phyloP scores from a whole-genome alignment of 1,140 invertebrate genomes.

The Sitodiplosis mosellana region DNA sequence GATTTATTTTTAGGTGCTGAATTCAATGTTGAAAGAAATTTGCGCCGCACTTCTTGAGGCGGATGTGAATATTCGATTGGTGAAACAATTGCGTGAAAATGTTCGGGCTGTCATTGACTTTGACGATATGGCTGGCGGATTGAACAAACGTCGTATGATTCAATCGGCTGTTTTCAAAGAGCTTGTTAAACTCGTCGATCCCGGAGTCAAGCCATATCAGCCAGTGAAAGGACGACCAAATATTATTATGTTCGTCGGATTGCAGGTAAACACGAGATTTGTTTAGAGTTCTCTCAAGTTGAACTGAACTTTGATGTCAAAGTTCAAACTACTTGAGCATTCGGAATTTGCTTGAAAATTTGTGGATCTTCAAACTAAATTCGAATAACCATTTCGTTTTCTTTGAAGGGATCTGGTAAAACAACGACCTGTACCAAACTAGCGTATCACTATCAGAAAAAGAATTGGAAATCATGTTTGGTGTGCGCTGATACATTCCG shows the following conservation, averaged over 20 bases:
- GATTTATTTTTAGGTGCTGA: constrained; percentile 55
- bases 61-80: constrained; percentile 95
- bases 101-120: constrained; percentile 96
- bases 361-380: no score
- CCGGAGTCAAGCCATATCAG: constrained; percentile 92
- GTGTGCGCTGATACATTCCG: constrained; percentile 99
- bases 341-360: no score
- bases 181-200: constrained; percentile 95
- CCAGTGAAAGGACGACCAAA: constrained; percentile 91
- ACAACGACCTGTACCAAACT: constrained; percentile 99
- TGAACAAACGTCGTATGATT: constrained; percentile 97
- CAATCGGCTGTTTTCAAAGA: constrained; percentile 98
- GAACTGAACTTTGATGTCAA: no score
- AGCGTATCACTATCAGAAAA: constrained; percentile 97
- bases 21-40: constrained; percentile 99
- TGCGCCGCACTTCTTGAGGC: constrained; percentile 93
- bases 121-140: constrained; percentile 97
- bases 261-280: constrained; percentile 36
- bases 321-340: no score
- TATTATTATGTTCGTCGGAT: constrained; percentile 98
- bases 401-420: constrained; percentile 80
- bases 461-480: constrained; percentile 98
- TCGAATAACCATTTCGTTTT: no score
- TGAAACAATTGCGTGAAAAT: constrained; percentile 95
- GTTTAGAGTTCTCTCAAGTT: no score